Evolutionary conservation across 2,888 invertebrate species (phyloP).

Genomic region (Oscheius sp.): DNA sequence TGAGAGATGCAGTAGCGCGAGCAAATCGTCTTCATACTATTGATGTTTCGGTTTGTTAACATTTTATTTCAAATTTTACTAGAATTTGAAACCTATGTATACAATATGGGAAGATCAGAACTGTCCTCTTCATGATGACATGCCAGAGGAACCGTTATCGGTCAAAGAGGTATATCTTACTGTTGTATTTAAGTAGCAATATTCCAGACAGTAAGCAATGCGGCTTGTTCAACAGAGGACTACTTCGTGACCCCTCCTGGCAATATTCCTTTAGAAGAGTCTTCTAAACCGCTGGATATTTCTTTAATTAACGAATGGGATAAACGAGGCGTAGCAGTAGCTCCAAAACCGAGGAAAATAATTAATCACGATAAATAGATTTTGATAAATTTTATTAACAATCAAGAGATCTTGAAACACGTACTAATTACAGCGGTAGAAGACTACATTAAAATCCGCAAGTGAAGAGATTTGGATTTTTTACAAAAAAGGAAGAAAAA

Average conservation of each 20-base stretch:
- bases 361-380: background rate
- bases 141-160: constrained; percentile 37
- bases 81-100: constrained; percentile 17
- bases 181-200: background rate
- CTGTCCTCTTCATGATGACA: constrained; percentile 49
- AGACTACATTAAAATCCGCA: constrained; percentile 8
- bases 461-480: constrained; percentile 1
- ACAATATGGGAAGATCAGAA: constrained; percentile 52
- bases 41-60: constrained; percentile 37
- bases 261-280: constrained; percentile 49
- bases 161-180: constrained; percentile 33
- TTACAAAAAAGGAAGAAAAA: background rate
- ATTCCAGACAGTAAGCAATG: constrained; percentile 40
- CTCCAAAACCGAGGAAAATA: constrained; percentile 17
- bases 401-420: constrained; percentile 16
- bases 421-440: constrained; percentile 18
- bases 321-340: constrained; percentile 31
- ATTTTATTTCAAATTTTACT: background rate
- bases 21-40: constrained; percentile 45
- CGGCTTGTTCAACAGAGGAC: constrained; percentile 41
- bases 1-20: constrained; percentile 40
- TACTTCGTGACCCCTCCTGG: constrained; percentile 58
- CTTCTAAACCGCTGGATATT: constrained; percentile 38
- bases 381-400: background rate
- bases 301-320: constrained; percentile 53